Base-by-base conservation (phyloP, 2,113 vertebrate species). In the Halcyon senegalensis region DNA sequence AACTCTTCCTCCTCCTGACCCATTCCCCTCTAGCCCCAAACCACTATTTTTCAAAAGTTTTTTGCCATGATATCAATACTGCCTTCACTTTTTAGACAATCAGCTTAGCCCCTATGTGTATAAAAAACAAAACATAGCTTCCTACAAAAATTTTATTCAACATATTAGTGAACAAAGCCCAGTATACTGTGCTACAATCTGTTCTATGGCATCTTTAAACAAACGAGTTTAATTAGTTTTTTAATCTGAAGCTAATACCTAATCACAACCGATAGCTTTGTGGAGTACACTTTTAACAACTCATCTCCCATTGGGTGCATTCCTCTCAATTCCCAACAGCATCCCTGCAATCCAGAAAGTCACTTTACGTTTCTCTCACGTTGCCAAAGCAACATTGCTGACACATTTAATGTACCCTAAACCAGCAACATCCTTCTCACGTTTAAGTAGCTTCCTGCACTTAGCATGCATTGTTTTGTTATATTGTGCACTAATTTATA, bases 261-360 rank as follows among this genome's bases (percentile, higher is more conserved):
- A 94, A 84, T 81, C 55, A 81, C 37, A 94, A 67, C 17, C 84
- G 39, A 37, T 9, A 41, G 16, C 39, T 89, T 68, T 31, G 30
- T 25, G 6, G 43, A 84, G 18, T 6, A 72, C 27, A 56, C 35
- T 90, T 73, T n/a, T 27, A 93, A 86, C 9, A 28, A 81, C 56
- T 81, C 37, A 2, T 70, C 28, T 86, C 46, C 43, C 83, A 75
- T 0, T 0, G 28, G 30, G 55, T 5, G 2, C 1, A 2, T 67
- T 81, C 73, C 10, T 64, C 51, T 51, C 72, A 77, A 37, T 30
- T 88, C 33, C 68, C 51, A 89, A 21, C 13, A 63, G 51, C 41
- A 85, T 16, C n/a, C 21, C 55, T 56, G 59, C 41, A 64, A 83
- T 81, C 37, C 63, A 89, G n/a, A 59, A 88, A 93, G 60, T 53